These are phyloP conservation scores for Mermis nigrescens DNA, from an alignment of 2,888 invertebrate species.

Conservation along the genomic window DNA sequence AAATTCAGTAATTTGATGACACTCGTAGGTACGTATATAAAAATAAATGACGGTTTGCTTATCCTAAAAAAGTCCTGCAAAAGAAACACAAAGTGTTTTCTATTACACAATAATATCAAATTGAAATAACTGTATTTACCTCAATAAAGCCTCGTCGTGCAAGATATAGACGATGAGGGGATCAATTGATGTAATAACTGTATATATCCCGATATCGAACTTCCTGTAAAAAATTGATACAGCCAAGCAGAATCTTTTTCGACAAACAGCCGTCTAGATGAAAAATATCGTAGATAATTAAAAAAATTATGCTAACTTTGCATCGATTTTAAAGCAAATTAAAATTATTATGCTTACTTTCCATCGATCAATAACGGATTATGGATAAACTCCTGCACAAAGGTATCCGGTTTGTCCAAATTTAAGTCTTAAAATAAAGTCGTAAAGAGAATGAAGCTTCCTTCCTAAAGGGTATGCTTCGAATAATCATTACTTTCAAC, in stretches of 20 bases:
- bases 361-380: constrained; percentile 74
- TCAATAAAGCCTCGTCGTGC: constrained; percentile 66
- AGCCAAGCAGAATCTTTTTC: no score
- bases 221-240: constrained; percentile 48
- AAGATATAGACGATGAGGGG: constrained; percentile 73
- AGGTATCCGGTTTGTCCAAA: constrained; percentile 49
- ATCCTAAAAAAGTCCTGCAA: no score
- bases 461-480: not conserved
- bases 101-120: not conserved
- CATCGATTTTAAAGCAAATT: not conserved
- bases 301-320: no score
- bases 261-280: no score
- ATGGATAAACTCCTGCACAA: constrained; percentile 73
- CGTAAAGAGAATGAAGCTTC: not conserved
- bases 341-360: constrained; percentile 34
- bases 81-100: no score
- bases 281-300: no score
- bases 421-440: constrained; percentile 47
- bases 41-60: no score
- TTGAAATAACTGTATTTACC: constrained; percentile 38
- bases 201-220: constrained; percentile 90
- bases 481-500: constrained; percentile 34
- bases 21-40: no score
- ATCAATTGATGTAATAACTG: constrained; percentile 66
- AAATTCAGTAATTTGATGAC: constrained; percentile 6